Base-by-base conservation (phyloP, 2,797 vertebrate genomes). In the Channa striata region DNA sequence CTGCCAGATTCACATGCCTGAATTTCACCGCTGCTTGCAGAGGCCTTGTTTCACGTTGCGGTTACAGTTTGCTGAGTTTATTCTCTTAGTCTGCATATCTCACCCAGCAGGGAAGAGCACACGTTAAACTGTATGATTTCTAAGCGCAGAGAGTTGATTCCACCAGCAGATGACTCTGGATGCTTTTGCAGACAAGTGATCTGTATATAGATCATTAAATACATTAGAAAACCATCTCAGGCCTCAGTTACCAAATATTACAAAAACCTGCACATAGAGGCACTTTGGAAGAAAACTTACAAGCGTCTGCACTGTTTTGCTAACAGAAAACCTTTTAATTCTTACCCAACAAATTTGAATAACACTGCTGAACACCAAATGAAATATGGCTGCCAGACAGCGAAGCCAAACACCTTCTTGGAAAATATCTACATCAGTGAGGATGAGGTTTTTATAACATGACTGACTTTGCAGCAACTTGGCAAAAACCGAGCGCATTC, bases 81-180 rank as follows among this genome's bases (percentile, higher is more conserved):
- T 78, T 78, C 57, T 68, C 84, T 78, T 42, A 86, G 85, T 91
- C 90, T 74, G 82, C 83, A 77, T 57, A 68, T 87, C 71, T 54
- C 70, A 86, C 75, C 59, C 80, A 71, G 88, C 80, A 83, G 88
- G 82, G 89, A 82, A 74, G 59, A 88, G 73, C 70, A 59, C 52
- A n/a, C 57, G 46, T 81, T 77, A 76, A 85, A 83, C 71, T 43
- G 66, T 72, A 49, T 67, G 60, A 79, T 87, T 88, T 85, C 85
- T 76, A 63, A 17, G 19, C 20, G 52, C 42, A 46, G 59, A 72
- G 80, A 77, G 66, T 58, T 89, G 78, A 93, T 90, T 72, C 83
- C 80, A 81, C 49, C 63, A 92, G 64, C 93, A 93, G 91, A 93
- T 88, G 91, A 83, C 69, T 77, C 58, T 10, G 34, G 68, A 30